Evolutionary conservation across 1,140 invertebrate genomes (phyloP).

Genomic region (Hyles vespertilio): DNA sequence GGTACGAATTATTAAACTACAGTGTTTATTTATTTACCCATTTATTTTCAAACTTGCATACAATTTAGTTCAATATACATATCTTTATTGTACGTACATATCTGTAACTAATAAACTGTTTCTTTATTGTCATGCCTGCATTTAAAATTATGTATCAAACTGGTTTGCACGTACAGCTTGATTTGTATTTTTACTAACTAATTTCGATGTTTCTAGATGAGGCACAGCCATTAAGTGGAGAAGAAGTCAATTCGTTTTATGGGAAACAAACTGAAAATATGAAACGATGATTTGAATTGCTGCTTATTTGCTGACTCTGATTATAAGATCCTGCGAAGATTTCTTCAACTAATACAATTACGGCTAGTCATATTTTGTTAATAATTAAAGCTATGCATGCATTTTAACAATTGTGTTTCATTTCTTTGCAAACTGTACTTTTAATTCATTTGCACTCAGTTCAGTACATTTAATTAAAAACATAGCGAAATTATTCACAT

Average conservation of each 20-base stretch:
- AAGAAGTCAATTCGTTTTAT: slow-evolving; percentile 28
- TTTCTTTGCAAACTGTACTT: neutral
- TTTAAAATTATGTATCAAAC: too few relatives aligned
- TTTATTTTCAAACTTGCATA: too few relatives aligned
- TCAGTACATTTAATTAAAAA: too few relatives aligned
- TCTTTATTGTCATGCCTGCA: too few relatives aligned
- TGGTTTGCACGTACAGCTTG: too few relatives aligned
- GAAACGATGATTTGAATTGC: slow-evolving; percentile 18
- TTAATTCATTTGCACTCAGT: neutral
- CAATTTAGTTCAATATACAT: too few relatives aligned
- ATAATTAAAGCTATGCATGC: neutral
- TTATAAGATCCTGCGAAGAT: too few relatives aligned
- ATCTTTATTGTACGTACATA: too few relatives aligned
- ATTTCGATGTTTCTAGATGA: slow-evolving; percentile 23
- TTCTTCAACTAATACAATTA: slow-evolving; percentile 1
- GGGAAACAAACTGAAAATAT: slow-evolving; percentile 31
- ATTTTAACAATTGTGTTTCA: neutral
- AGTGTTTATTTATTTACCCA: too few relatives aligned
- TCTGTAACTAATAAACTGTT: too few relatives aligned
- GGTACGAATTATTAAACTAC: slow-evolving; percentile 22
- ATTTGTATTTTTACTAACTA: neutral
- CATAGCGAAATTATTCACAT: too few relatives aligned
- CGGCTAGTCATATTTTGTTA: neutral
- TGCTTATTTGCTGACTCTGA: neutral
- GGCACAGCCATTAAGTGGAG: slow-evolving; percentile 18